phyloP scores from a whole-genome alignment of 1,140 invertebrate genomes.

The Psilanteris sp. region DNA sequence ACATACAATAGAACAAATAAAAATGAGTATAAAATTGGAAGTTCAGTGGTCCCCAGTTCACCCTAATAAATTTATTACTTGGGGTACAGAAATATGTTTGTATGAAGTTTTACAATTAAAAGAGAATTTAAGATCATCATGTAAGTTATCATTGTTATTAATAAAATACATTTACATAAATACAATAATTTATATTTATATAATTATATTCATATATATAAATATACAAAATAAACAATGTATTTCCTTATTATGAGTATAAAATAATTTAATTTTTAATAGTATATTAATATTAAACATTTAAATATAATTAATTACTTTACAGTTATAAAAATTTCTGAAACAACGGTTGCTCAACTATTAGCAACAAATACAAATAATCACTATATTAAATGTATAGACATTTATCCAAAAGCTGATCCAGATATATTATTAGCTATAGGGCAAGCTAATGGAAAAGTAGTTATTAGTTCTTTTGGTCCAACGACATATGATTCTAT shows the following conservation, averaged over 20 bases:
- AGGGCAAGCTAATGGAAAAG: slow-evolving; percentile 92
- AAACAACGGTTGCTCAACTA: slow-evolving; percentile 84
- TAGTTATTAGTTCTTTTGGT: slow-evolving; percentile 89
- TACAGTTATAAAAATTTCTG: slow-evolving; percentile 85
- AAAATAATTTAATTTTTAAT: not conserved
- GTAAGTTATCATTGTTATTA: slow-evolving; percentile 81
- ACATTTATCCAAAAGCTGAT: slow-evolving; percentile 86
- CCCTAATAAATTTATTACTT: slow-evolving; percentile 90
- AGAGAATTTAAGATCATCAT: slow-evolving; percentile 81
- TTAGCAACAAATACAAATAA: slow-evolving; percentile 84
- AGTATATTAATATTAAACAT: too few relatives aligned
- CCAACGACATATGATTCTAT: slow-evolving; percentile 84
- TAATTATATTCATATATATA: too few relatives aligned
- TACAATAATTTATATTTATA: too few relatives aligned
- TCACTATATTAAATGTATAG: slow-evolving; percentile 88
- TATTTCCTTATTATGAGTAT: too few relatives aligned
- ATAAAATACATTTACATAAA: too few relatives aligned
- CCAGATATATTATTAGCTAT: slow-evolving; percentile 90
- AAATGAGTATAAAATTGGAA: slow-evolving; percentile 83
- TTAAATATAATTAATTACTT: slow-evolving; percentile 64
- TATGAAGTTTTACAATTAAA: slow-evolving; percentile 86
- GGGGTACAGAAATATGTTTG: slow-evolving; percentile 91
- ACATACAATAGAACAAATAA: too few relatives aligned
- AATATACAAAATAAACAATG: too few relatives aligned
- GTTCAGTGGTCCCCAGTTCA: slow-evolving; percentile 90